Base-by-base conservation (phyloP, 2,888 invertebrate genomes). In the Meteorus colon region DNA sequence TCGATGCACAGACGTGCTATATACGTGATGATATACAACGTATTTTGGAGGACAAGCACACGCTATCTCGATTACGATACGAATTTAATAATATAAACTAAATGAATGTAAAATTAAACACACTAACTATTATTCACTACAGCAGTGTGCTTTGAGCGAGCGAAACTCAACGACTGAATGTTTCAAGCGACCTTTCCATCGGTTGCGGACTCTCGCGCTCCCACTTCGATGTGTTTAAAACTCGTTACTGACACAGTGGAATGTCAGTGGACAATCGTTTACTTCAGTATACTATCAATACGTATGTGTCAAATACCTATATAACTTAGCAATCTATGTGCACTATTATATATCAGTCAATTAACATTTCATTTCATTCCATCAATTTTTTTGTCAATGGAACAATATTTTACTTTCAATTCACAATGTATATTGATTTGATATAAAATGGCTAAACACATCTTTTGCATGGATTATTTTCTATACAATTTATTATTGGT, bases 121-220 rank as follows among this genome's bases (percentile, higher is more conserved):
- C 55, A 68, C 10, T 2, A 34, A 10, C 12, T 10, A 37, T n/a
- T n/a, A 12, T 48, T 31, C 31, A 65, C 51, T n/a, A 63, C 66
- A 24, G 55, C 74, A 74, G 77, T 81, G 78, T 80, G 82, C 79
- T 83, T 77, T 82, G 80, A 82, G 80, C 83, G 84, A 85, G 82
- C 84, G 84, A 84, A 82, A 82, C 83, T 83, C 84, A 81, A 80
- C 84, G 83, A 85, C 85, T 85, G 85, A 85, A 83, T 81, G 84
- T 76, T 82, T 81, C 83, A 78, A 76, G 79, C 67, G 74, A 74
- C 77, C 77, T 78, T 80, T 81, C 78, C 74, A 78, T 73, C 73
- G 69, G 70, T 77, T 63, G 72, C 55, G 60, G 74, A 45, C 69
- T 76, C 75, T 76, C 69, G 67, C 76, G 60, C 62, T 60, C 37